Base-by-base conservation (phyloP, 1,140 invertebrate species). In the Aphelinus certus region DNA sequence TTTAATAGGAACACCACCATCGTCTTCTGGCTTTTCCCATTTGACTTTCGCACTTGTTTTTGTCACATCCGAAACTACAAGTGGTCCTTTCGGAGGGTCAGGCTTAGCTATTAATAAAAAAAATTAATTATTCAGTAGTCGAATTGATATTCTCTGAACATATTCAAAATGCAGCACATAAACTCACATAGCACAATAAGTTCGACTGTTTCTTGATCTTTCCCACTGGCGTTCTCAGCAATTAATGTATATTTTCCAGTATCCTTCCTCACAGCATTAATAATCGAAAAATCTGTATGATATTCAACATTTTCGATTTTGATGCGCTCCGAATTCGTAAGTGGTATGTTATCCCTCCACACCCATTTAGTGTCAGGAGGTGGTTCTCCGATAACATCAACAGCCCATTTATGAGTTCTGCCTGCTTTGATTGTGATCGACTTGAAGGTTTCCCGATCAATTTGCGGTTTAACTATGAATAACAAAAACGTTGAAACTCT, bases 1-100 rank as follows among this genome's bases (percentile, higher is more conserved):
- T 82, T 95, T 95, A 81, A 99, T 95, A 0, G 97, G 96, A 56
- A 92, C 91, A 55, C 97, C 97, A 76, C 97, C 97, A 84, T 99
- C 97, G 84, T 97, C 95, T 77, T 96, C 94, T 2, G 96, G 95
- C 81, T 95, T 95, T 83, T 95, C 91, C 96, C 96, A 98, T 79
- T 92, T 92, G 1, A 98, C 88, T 79, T 95, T 96, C 83, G 95
- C 95, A 53, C 94, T 93, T 74, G 94, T 94, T 62, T 95, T 95
- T 46, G 94, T 95, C 1, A 98, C 91, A 82, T 97, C 94, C 5
- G 91, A 90, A 2, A 98, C 95, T 82, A 96, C 92, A 43, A 99
- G 88, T 9, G 97, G 97, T 75, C 96, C 97, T 86, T 95, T 93
- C 46, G 97, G 97, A 73, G 92, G 86, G 56, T 91, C 90, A 42